A percentile compares a stretch with the other conserved stretches of the same genome.
phyloP scores from a whole-genome alignment of 2,797 vertebrate species.

The Eremophila alpestris region DNA sequence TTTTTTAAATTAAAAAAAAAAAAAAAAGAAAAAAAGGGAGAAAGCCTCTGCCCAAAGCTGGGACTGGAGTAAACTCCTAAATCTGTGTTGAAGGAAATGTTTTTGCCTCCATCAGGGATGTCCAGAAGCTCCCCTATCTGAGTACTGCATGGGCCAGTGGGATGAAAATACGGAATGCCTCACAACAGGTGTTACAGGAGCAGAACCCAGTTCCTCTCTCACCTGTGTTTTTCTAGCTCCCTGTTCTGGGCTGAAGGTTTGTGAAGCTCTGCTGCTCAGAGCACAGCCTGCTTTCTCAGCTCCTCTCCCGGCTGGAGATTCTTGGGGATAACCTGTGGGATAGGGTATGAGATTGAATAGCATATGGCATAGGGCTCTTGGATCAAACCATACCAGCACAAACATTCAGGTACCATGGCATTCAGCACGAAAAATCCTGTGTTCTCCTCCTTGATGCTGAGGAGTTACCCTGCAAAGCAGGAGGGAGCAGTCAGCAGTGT shows the following conservation, averaged over 20 bases:
- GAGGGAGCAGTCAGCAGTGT: not conserved
- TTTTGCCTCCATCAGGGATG: not conserved
- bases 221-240: not conserved
- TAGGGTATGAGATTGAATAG: accelerated
- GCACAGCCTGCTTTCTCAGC: not conserved
- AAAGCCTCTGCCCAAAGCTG: not conserved
- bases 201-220: not conserved
- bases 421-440: not conserved
- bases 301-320: not conserved
- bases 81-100: not conserved
- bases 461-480: not conserved
- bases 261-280: not conserved
- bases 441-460: not conserved
- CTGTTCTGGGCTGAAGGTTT: not conserved
- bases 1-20: not conserved
- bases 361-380: accelerated
- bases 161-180: not conserved
- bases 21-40: not conserved
- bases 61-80: not conserved
- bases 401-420: not conserved
- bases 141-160: accelerated
- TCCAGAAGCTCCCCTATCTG: not conserved
- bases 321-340: accelerated
- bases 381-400: not conserved
- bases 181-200: not conserved